Evolutionary conservation across 2,797 vertebrate species (phyloP).

Genomic region (Chelmon rostratus): DNA sequence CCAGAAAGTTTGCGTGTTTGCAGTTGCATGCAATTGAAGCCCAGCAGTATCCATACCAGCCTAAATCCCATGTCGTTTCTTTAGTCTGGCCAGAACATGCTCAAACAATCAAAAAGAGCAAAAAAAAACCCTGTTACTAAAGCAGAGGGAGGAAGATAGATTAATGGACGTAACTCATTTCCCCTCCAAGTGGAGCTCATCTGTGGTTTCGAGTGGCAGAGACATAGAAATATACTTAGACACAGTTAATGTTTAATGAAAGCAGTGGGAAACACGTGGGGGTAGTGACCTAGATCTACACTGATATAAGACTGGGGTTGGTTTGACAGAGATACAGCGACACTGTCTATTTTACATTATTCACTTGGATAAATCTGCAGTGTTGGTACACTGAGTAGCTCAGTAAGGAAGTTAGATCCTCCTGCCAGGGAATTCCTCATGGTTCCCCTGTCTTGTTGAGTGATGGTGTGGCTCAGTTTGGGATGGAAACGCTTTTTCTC

Average conservation of each 20-base stretch:
- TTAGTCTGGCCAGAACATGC: constrained; percentile 10
- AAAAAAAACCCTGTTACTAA: constrained; percentile 32
- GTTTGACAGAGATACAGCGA: constrained; percentile 72
- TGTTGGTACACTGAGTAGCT: constrained; percentile 17
- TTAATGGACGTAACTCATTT: constrained; percentile 54
- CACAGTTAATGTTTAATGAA: constrained; percentile 85
- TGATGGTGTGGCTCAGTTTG: constrained; percentile 3
- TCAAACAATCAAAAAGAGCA: constrained; percentile 38
- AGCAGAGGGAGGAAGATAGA: constrained; percentile 22
- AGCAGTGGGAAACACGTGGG: constrained; percentile 73
- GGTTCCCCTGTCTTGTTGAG: not conserved
- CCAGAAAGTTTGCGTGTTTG: not conserved
- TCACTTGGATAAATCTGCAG: constrained; percentile 65
- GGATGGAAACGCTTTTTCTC: not conserved
- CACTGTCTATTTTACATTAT: constrained; percentile 73
- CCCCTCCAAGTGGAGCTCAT: constrained; percentile 60
- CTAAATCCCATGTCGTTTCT: constrained; percentile 21
- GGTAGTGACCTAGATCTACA: constrained; percentile 84
- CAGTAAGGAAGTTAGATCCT: constrained; percentile 29
- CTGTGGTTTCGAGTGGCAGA: constrained; percentile 64
- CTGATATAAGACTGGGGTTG: constrained; percentile 67
- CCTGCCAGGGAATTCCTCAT: constrained; percentile 38
- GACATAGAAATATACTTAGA: constrained; percentile 86
- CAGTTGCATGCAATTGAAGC: not conserved
- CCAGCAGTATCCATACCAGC: constrained; percentile 6